A percentile compares a stretch with the other conserved stretches of the same genome.
These are phyloP conservation scores for Syrrhaptes paradoxus DNA, from an alignment of 2,113 vertebrate genomes.

Conservation along the genomic window DNA sequence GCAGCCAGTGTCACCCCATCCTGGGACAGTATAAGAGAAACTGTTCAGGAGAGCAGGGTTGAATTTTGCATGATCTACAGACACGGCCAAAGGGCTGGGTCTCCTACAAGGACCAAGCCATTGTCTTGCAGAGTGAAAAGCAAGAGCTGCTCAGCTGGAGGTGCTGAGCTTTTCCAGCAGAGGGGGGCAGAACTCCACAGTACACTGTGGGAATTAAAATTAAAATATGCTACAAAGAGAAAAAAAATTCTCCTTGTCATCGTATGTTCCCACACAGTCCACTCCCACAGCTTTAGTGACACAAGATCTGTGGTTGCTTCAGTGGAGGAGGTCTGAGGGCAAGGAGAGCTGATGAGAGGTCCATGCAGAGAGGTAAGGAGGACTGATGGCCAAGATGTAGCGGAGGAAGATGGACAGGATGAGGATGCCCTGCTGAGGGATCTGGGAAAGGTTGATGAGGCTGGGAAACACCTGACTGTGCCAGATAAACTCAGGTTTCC, in stretches of 20 bases:
- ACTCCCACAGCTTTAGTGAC: neutral
- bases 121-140: neutral
- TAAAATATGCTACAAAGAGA: neutral
- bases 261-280: neutral
- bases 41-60: neutral
- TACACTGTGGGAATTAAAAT: neutral
- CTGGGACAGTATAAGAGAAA: neutral
- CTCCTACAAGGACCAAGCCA: neutral
- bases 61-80: neutral
- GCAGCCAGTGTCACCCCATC: neutral
- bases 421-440: neutral
- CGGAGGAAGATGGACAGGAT: neutral
- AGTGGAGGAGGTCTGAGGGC: neutral
- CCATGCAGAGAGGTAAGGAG: neutral
- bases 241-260: neutral
- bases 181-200: conserved; percentile 59
- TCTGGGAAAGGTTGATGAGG: neutral
- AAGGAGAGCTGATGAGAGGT: neutral
- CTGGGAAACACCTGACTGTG: neutral
- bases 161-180: conserved; percentile 58
- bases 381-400: accelerated
- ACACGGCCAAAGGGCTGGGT: neutral
- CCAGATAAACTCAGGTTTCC: neutral
- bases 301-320: neutral
- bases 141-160: neutral